These are phyloP conservation scores for Drymonia ruficornis DNA, from an alignment of 2,888 invertebrate genomes.

Conservation along the genomic window DNA sequence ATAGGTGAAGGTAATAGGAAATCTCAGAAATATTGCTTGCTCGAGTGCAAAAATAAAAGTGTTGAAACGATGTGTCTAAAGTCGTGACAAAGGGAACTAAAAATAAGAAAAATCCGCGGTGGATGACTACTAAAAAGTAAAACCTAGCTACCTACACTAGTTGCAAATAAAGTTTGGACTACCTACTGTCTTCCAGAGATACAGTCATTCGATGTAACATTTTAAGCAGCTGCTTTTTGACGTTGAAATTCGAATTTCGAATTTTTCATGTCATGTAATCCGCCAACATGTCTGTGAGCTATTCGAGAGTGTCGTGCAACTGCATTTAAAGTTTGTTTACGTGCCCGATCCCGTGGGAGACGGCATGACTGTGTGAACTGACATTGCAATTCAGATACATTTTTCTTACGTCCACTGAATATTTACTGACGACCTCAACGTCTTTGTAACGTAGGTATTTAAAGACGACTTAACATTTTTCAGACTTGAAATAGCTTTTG, in stretches of 20 bases:
- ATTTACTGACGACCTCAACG: slow-evolving; percentile 1
- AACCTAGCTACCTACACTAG: no score
- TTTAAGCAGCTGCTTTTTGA: slow-evolving; percentile 19
- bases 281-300: slow-evolving; percentile 23
- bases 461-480: not conserved
- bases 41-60: no score
- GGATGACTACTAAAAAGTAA: not conserved
- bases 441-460: not conserved
- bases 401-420: slow-evolving; percentile 13
- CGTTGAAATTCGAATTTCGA: slow-evolving; percentile 21
- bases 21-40: no score
- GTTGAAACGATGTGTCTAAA: no score
- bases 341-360: slow-evolving; percentile 28
- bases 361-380: slow-evolving; percentile 11
- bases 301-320: slow-evolving; percentile 29
- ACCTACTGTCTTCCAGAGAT: not conserved
- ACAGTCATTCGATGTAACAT: not conserved
- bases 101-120: not conserved
- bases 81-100: not conserved
- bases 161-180: not conserved
- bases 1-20: no score
- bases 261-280: slow-evolving; percentile 25
- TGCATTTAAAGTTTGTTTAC: slow-evolving; percentile 35
- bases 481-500: not conserved
- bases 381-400: slow-evolving; percentile 19